Conservation (phyloP, 2,797 vertebrate genomes). For the Xiphophorus birchmanni region DNA sequence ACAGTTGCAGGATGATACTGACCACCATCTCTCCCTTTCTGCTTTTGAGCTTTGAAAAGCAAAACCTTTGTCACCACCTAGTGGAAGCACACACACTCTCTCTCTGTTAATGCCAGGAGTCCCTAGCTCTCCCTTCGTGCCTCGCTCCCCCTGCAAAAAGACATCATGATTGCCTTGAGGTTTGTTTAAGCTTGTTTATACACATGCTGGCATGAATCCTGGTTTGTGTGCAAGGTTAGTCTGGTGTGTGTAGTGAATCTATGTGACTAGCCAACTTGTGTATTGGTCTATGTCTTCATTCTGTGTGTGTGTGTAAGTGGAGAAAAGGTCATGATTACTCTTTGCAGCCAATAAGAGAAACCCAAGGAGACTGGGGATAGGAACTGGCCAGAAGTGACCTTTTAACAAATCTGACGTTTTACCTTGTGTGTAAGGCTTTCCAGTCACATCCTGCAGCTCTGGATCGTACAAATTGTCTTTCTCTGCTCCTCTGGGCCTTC, state of each 20-base stretch:
- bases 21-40: not conserved
- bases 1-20: not conserved
- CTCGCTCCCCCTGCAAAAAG: conserved; percentile 76
- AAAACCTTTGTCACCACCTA: conserved; percentile 53
- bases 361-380: conserved; percentile 49
- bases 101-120: conserved; percentile 70
- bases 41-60: not conserved
- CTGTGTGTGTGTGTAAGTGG: conserved; percentile 4
- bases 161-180: conserved; percentile 51
- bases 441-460: conserved; percentile 38
- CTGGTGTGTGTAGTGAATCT: not conserved
- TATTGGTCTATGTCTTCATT: conserved; percentile 16
- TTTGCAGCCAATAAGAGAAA: conserved; percentile 71
- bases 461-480: conserved; percentile 10
- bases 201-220: not conserved
- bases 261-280: not conserved
- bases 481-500: not conserved
- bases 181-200: conserved; percentile 3
- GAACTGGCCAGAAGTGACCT: conserved; percentile 70
- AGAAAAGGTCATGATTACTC: conserved; percentile 80
- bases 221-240: not conserved
- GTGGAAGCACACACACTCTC: conserved; percentile 63
- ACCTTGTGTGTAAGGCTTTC: conserved; percentile 42
- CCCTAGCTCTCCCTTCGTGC: conserved; percentile 75
- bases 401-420: conserved; percentile 66